Percentiles rank a stretch among this genome's conserved stretches.
Conservation (phyloP, 2,113 vertebrate species). For the Rhabdornis inornatus region DNA sequence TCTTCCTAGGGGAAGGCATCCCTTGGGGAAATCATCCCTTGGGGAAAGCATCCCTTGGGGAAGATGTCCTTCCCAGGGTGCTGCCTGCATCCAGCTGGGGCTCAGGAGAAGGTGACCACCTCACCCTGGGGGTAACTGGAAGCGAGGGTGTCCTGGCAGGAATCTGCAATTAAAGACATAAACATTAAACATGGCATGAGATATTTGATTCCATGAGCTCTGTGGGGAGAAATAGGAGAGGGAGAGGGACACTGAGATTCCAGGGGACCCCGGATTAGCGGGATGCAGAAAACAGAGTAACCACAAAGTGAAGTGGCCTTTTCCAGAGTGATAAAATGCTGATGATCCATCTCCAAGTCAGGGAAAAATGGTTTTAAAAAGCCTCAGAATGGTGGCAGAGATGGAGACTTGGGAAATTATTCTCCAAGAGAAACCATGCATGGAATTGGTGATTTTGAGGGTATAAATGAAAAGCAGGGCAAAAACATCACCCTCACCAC, state of each 20-base stretch:
- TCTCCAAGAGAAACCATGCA: fast-evolving
- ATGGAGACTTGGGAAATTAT: not conserved
- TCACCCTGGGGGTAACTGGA: conserved; percentile 74
- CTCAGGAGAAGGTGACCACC: conserved; percentile 78
- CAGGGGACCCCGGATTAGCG: fast-evolving
- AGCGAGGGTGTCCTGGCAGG: conserved; percentile 72
- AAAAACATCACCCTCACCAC: not conserved
- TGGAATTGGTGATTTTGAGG: not conserved
- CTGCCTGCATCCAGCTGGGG: conserved; percentile 45
- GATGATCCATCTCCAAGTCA: not conserved
- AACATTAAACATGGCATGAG: conserved; percentile 26
- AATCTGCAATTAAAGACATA: conserved; percentile 73
- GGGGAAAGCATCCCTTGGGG: not conserved
- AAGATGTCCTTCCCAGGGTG: not conserved
- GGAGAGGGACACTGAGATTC: not conserved
- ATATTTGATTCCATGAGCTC: not conserved
- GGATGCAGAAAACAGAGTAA: not conserved
- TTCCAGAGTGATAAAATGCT: not conserved
- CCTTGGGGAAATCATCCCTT: not conserved
- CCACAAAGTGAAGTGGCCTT: not conserved
- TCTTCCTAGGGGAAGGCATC: not conserved
- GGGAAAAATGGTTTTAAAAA: not conserved
- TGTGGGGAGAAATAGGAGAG: not conserved
- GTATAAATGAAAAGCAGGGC: not conserved
- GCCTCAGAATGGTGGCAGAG: not conserved